Evolutionary conservation across 30 jellyfish, hydroid and myxozoan species (phyloP).

Genomic region (Aurelia aurita): DNA sequence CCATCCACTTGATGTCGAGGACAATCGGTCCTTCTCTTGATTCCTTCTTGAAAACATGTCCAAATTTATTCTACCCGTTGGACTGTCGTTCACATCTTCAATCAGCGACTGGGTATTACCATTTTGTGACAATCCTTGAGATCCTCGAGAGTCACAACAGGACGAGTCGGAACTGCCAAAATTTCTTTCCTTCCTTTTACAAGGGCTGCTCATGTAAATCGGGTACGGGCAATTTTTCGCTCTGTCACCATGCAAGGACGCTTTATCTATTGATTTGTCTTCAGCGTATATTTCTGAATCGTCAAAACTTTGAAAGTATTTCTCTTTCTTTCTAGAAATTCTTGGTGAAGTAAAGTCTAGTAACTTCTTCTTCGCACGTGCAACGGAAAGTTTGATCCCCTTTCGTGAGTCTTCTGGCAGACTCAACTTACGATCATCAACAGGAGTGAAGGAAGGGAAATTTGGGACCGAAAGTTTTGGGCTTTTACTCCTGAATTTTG

Average conservation of each 20-base stretch:
- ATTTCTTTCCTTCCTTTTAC: not conserved
- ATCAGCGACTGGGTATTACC: not conserved
- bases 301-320: not conserved
- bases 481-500: no score
- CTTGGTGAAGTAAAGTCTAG: conserved; percentile 44
- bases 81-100: not conserved
- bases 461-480: no score
- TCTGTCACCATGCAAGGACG: not conserved
- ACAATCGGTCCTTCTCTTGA: not conserved
- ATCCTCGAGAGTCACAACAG: not conserved
- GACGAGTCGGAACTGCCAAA: not conserved
- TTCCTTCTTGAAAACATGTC: not conserved
- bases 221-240: not conserved
- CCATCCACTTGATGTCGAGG: not conserved
- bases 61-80: not conserved
- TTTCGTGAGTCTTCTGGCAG: conserved; percentile 7
- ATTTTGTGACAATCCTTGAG: not conserved
- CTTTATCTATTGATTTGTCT: not conserved
- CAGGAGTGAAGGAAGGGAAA: no score
- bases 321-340: conserved; percentile 33
- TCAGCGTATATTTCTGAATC: not conserved
- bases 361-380: conserved; percentile 41
- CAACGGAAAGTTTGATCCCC: conserved; percentile 12
- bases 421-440: no score
- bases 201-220: not conserved